phyloP scores from a whole-genome alignment of 2,888 invertebrate species.

The Aphidius colemani region DNA sequence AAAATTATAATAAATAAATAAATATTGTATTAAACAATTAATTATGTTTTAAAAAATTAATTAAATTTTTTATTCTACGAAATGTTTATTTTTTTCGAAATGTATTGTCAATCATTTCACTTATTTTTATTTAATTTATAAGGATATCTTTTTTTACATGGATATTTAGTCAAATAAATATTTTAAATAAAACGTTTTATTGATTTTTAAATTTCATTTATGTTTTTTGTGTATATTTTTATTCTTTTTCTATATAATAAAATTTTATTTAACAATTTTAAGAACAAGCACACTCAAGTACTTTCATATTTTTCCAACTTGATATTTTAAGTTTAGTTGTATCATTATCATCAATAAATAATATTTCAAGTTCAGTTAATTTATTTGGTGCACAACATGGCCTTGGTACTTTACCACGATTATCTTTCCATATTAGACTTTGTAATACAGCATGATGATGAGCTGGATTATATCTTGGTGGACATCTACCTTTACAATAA shows the following conservation, averaged over 20 bases:
- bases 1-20: no score
- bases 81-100: no score
- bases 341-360: slow-evolving; percentile 70
- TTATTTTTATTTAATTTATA: no score
- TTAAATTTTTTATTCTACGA: no score
- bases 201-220: not conserved
- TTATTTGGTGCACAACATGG: slow-evolving; percentile 75
- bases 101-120: no score
- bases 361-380: slow-evolving; percentile 68
- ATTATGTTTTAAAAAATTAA: no score
- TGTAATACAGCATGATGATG: slow-evolving; percentile 74
- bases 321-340: slow-evolving; percentile 68
- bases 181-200: not conserved
- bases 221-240: not conserved
- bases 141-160: no score
- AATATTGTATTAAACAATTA: no score
- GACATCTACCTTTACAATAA: slow-evolving; percentile 73
- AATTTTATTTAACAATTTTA: slow-evolving; percentile 47
- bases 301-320: slow-evolving; percentile 73
- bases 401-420: slow-evolving; percentile 64
- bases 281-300: slow-evolving; percentile 74
- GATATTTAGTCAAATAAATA: slow-evolving; percentile 9
- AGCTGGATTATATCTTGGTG: slow-evolving; percentile 71
- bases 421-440: slow-evolving; percentile 69
- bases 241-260: slow-evolving; percentile 4